Base-by-base conservation (phyloP, 2,888 invertebrate genomes). In the Mycalesis mineus region DNA sequence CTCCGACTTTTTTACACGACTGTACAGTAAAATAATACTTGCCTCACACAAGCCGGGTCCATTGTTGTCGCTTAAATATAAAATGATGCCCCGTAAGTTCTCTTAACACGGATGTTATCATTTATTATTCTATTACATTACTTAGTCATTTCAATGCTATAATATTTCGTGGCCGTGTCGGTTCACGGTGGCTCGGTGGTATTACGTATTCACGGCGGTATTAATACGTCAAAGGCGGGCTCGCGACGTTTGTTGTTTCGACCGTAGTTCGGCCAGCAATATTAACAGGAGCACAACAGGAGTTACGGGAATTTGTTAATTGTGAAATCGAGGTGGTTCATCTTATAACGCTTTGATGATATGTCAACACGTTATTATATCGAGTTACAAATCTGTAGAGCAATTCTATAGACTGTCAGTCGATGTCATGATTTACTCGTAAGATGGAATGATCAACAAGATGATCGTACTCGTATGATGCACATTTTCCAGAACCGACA, bases 51-150 rank as follows among this genome's bases (percentile, higher is more conserved):
- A 73, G 72, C 71, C 76, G 78, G 71, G 74, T 70, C 76, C 76
- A 81, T 82, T 85, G 82, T 80, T 76, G 77, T 72, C 77, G 78
- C 75, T 81, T 76, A 79, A 76, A 80, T 78, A 84, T 80, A 78
- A 80, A 84, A 76, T 77, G 78, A 77, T 75, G 82, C 77, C 80
- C 82, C 73, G 77, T 81, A 80, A 79, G 75, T 78, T 75, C 73
- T 79, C 78, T 80, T 88, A 87, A 86, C 84, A 80, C 86, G 88
- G 88, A 88, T 84, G 87, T 82, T 78, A 80, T 80, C 87, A 82
- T 87, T 88, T 84, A 88, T 85, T 84, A 84, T 84, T 85, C 80
- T 84, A 85, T 82, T 84, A 75, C 74, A 76, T 77, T 78, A 76
- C 69, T 69, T 69, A 69, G 71, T 71, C 69, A 69, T 71, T 69